Evolutionary conservation across 2,797 vertebrate genomes (phyloP).

Genomic region (Megaceryle alcyon): DNA sequence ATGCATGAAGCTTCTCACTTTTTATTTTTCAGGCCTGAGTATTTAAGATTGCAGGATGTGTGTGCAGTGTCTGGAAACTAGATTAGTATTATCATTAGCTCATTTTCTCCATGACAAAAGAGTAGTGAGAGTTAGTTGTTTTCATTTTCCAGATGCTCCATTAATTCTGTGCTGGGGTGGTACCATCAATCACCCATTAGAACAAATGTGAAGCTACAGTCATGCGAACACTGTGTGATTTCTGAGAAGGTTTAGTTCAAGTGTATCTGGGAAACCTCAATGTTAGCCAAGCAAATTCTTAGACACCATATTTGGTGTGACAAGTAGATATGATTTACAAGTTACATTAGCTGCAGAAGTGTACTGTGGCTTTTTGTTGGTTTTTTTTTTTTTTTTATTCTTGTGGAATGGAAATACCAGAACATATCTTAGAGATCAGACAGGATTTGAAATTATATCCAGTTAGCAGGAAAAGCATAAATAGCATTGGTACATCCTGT

Average conservation of each 20-base stretch:
- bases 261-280: neutral
- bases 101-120: neutral
- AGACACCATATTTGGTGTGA: neutral
- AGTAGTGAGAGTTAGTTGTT: neutral
- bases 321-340: neutral
- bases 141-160: neutral
- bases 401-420: neutral
- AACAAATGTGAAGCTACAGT: neutral
- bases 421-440: neutral
- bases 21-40: neutral
- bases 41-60: neutral
- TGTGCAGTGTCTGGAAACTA: neutral
- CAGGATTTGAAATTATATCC: neutral
- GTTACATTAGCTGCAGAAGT: neutral
- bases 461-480: neutral
- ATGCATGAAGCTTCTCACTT: neutral
- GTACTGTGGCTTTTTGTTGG: too few species aligned
- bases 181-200: neutral
- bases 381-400: neutral
- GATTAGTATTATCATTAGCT: neutral
- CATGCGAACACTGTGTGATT: accelerated
- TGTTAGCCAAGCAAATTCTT: neutral
- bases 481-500: neutral
- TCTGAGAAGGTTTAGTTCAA: neutral
- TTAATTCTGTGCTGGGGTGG: neutral